Evolutionary conservation across 1,140 invertebrate species (phyloP).

Genomic region (Meteorus sp.): DNA sequence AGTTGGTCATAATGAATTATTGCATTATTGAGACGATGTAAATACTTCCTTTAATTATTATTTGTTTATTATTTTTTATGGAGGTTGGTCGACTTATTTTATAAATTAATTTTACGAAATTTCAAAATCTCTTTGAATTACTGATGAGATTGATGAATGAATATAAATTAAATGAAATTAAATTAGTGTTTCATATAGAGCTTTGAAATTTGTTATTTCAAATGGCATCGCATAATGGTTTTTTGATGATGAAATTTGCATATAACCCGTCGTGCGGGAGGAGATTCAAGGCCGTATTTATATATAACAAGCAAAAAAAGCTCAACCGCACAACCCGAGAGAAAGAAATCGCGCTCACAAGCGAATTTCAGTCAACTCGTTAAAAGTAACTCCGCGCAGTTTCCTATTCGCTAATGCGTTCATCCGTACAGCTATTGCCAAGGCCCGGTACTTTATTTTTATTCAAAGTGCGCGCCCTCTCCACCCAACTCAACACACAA

Average conservation of each 20-base stretch:
- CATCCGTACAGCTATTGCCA: conserved; percentile 43
- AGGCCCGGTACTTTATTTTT: conserved; percentile 53
- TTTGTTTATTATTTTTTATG: too few species aligned
- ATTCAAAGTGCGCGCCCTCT: conserved; percentile 52
- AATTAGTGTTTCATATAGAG: too few species aligned
- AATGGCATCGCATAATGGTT: background rate
- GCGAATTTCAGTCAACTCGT: conserved; percentile 37
- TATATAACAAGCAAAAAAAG: background rate
- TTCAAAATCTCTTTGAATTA: too few species aligned
- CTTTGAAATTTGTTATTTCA: too few species aligned
- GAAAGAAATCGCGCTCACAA: too few species aligned
- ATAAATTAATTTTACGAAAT: too few species aligned
- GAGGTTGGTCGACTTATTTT: too few species aligned
- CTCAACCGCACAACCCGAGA: background rate
- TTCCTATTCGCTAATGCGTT: conserved; percentile 55
- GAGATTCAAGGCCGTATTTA: background rate
- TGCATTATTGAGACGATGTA: too few species aligned
- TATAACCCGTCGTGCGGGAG: background rate
- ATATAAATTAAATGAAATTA: too few species aligned
- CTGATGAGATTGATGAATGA: too few species aligned
- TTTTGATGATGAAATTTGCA: conserved; percentile 5
- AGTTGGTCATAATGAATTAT: too few species aligned
- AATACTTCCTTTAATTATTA: too few species aligned
- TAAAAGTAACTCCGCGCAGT: conserved; percentile 42
- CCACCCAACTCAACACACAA: conserved; percentile 10